Conservation (phyloP, 1,140 invertebrate genomes). For the Trichomalopsis sarcophagae region DNA sequence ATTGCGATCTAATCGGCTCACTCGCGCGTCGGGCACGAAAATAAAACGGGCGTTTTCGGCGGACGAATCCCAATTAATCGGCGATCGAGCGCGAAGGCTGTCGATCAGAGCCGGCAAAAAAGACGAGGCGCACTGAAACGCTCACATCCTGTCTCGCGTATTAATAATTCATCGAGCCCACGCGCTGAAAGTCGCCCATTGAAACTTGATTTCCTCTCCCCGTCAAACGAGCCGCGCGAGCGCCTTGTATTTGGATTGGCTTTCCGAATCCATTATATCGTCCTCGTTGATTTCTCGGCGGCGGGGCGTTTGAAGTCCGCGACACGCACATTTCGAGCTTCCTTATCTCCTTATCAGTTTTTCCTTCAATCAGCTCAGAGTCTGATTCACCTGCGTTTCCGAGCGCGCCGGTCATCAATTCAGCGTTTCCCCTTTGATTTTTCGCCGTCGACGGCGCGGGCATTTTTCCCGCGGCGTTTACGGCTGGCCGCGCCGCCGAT, state of each 20-base stretch:
- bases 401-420: slow-evolving; percentile 6
- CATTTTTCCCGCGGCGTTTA: slow-evolving; percentile 31
- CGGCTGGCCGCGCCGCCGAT: slow-evolving; percentile 49
- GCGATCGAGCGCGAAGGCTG: too few relatives aligned
- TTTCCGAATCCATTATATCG: not conserved
- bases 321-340: not conserved
- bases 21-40: not conserved
- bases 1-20: not conserved
- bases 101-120: not conserved
- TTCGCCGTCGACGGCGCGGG: slow-evolving; percentile 24
- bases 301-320: not conserved
- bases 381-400: not conserved
- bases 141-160: not conserved
- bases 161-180: slow-evolving; percentile 9
- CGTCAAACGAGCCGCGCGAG: not conserved
- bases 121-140: not conserved
- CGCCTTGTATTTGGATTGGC: not conserved
- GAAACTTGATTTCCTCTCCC: not conserved
- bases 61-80: not conserved
- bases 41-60: not conserved
- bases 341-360: not conserved
- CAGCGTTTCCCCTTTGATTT: slow-evolving; percentile 38
- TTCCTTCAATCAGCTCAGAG: not conserved
- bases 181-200: too few relatives aligned
- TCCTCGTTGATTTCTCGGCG: too few relatives aligned